Conservation (phyloP, 2,888 invertebrate genomes). For the Aricia artaxerxes region DNA sequence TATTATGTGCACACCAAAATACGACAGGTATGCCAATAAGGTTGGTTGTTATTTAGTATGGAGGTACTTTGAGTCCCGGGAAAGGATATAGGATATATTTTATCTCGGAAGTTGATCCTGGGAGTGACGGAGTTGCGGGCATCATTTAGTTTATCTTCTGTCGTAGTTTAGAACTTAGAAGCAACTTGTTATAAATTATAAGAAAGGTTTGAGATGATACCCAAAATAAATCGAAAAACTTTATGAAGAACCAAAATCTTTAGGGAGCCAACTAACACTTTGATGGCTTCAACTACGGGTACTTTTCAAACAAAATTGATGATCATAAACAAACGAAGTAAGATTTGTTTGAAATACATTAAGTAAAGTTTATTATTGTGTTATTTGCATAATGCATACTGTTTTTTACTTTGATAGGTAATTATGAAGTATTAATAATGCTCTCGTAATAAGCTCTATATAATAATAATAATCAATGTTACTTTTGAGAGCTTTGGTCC, state of each 20-base stretch:
- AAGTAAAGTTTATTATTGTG: background rate
- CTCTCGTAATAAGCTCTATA: too few relatives aligned
- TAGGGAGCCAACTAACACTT: background rate
- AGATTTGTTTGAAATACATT: slow-evolving; percentile 3
- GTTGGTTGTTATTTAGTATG: too few relatives aligned
- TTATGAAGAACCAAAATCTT: background rate
- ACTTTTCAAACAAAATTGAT: background rate
- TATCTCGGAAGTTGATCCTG: too few relatives aligned
- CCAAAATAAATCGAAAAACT: background rate
- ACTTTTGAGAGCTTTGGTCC: too few relatives aligned
- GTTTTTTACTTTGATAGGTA: background rate
- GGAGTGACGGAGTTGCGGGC: too few relatives aligned
- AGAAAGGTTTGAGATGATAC: background rate
- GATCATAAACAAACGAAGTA: background rate
- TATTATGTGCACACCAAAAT: too few relatives aligned
- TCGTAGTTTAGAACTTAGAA: background rate
- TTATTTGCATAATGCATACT: background rate
- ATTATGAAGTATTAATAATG: too few relatives aligned
- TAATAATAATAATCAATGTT: too few relatives aligned
- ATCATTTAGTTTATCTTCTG: too few relatives aligned
- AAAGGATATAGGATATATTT: too few relatives aligned
- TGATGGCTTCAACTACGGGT: background rate
- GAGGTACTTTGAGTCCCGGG: too few relatives aligned
- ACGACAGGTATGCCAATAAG: too few relatives aligned
- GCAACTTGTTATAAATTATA: background rate